phyloP scores from a whole-genome alignment of 2,888 invertebrate species.

The Drosophila nr. medialis region DNA sequence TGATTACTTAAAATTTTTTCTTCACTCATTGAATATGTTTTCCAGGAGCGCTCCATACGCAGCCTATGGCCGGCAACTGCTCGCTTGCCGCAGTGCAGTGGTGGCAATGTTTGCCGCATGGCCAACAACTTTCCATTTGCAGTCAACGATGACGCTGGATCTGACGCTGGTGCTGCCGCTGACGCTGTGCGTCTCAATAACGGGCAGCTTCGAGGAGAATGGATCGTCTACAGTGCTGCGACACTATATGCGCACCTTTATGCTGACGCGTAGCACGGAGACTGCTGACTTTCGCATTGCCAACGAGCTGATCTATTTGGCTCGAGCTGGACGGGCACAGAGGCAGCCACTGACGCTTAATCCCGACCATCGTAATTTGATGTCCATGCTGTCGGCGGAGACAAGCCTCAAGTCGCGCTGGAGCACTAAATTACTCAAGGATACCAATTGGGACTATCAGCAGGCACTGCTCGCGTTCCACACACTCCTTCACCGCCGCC shows the following conservation, averaged over 20 bases:
- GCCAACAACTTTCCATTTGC: constrained; percentile 40
- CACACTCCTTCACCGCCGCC: constrained; percentile 9
- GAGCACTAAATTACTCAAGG: constrained; percentile 40
- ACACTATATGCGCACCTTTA: constrained; percentile 41
- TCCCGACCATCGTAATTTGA: constrained; percentile 22
- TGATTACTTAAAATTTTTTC: background rate
- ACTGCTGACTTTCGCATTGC: constrained; percentile 41
- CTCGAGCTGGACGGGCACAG: constrained; percentile 13
- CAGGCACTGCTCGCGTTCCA: constrained; percentile 47
- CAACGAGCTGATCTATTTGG: constrained; percentile 47
- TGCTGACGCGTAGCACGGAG: constrained; percentile 23
- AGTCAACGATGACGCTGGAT: constrained; percentile 43
- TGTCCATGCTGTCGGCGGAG: constrained; percentile 19
- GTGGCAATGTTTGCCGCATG: constrained; percentile 35
- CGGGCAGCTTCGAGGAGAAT: constrained; percentile 40
- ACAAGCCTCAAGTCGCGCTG: constrained; percentile 40
- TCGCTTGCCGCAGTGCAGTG: constrained; percentile 19
- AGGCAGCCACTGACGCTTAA: constrained; percentile 4
- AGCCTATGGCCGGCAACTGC: constrained; percentile 2
- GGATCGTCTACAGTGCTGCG: constrained; percentile 1
- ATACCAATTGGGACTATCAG: constrained; percentile 55
- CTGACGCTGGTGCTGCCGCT: constrained; percentile 24
- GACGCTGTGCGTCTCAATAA: constrained; percentile 25
- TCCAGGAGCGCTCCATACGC: constrained; percentile 30
- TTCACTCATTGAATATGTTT: background rate